These are phyloP conservation scores for Calyptomena viridis DNA, from an alignment of 2,113 vertebrate species.

Conservation along the genomic window DNA sequence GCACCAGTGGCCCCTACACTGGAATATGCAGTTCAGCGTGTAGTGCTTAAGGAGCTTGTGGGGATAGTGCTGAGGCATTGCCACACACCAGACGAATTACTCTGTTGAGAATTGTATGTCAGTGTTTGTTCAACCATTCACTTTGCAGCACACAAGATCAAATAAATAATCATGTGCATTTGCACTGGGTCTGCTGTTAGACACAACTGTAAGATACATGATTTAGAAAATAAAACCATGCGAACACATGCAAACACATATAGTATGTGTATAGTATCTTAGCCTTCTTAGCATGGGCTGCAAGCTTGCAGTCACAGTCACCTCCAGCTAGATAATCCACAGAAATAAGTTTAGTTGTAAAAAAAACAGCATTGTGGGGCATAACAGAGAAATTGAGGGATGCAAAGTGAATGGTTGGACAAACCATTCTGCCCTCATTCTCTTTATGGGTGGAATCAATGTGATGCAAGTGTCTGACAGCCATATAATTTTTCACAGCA, in stretches of 20 bases:
- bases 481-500: neutral
- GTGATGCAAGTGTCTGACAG: neutral
- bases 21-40: neutral
- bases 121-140: fast-evolving
- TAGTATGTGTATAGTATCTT: neutral
- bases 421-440: neutral
- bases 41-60: neutral
- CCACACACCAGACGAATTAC: fast-evolving
- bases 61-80: fast-evolving
- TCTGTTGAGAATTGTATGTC: neutral
- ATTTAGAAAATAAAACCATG: neutral
- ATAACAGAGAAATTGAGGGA: neutral
- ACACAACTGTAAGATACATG: neutral
- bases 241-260: neutral
- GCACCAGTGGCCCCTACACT: fast-evolving
- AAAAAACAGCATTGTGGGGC: neutral
- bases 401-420: no score
- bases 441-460: neutral
- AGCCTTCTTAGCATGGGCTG: neutral
- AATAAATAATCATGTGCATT: neutral
- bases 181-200: neutral
- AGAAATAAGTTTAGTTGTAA: neutral
- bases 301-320: neutral
- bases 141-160: neutral
- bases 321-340: neutral